Base-by-base conservation (phyloP, 2,797 vertebrate genomes). In the Chromobotia macracanthus region DNA sequence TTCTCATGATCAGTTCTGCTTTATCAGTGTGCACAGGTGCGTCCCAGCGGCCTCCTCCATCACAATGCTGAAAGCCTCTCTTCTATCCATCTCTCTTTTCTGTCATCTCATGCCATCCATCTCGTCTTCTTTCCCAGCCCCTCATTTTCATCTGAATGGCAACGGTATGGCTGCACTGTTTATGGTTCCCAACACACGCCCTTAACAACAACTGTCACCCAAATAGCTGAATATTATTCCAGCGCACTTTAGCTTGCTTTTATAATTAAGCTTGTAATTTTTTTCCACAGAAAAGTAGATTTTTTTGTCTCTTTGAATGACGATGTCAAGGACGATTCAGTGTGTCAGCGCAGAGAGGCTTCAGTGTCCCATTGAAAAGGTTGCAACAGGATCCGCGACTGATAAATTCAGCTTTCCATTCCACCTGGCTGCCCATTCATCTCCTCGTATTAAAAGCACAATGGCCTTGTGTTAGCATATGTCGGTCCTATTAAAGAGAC, bases 71-170 rank as follows among this genome's bases (percentile, higher is more conserved):
- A 76, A 76, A 81, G 74, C 70, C 75, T 48, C 67, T 48, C 44
- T 53, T 60, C 70, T 50, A 55, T 66, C 61, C 35, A 5, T 71
- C 64, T 48, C 46, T 64, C 38, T 12, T 19, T 31, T 3, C 48
- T 58, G 73, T 72, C 75, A 72, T 65, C 58, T 56, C 41, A 35
- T 25, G 18, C 51, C 50, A 65, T 56, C 50, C n/a, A 10, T 73
- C 75, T 65, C 18, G 0, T 68, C 18, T 41, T 56, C 75, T 72
- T 16, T 44, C 9, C 1, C 18, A 16, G 35, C 28, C 35, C 80
- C 66, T 71, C 50, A 82, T 82, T 75, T 66, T 70, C 69, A 75
- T 76, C 55, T 76, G 53, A 80, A 82, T 76, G 77, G 75, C 56
- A 35, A 9, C 35, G 11, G 12, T 79, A 69, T 74, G 77, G 72